Base-by-base conservation (phyloP, 2,888 invertebrate species). In the Acanthosepion esculentum region DNA sequence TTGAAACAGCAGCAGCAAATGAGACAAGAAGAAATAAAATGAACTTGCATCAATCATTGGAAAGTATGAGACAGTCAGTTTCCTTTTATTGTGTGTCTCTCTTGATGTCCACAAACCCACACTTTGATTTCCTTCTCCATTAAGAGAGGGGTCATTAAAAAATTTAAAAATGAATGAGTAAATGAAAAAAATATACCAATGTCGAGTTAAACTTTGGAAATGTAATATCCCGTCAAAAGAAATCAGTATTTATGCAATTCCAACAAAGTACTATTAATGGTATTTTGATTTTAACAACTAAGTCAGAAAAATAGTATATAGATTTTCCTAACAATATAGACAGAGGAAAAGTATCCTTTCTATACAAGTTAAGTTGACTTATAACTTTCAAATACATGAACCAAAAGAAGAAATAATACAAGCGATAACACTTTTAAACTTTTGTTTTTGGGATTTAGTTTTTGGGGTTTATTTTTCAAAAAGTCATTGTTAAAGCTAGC, bases 21-120 rank as follows among this genome's bases (percentile, higher is more conserved):
- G n/a, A 78, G 12, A 15, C 78, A 78, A 78, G 15, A 78, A 78
- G 15, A 78, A 12, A 78, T n/a, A 64, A 78, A 78, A 78, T n/a
- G 78, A 78, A n/a, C 78, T 78, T 29, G n/a, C 78, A 78, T 78
- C n/a, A n/a, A 78, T 78, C 78, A 78, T n/a, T n/a, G 78, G n/a
- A 33, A 59, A 59, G 59, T 59, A 59, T 59, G 20, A 59, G 59
- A 23, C 59, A 59, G 59, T 23, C 59, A 59, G 59, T 59, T 59
- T 59, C n/a, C 78, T 78, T n/a, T 33, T n/a, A 15, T n/a, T 78
- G 78, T 6, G n/a, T 4, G n/a, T n/a, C n/a, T 78, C 78, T 78
- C 78, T 78, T 78, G n/a, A n/a, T 78, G 78, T 12, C n/a, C 78
- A 78, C 78, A 8, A 33, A 15, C 78, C n/a, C 12, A n/a, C 12